A percentile compares a stretch with the other conserved stretches of the same genome.
Evolutionary conservation across 1,140 invertebrate species (phyloP).

Genomic region (Dryas iulia): DNA sequence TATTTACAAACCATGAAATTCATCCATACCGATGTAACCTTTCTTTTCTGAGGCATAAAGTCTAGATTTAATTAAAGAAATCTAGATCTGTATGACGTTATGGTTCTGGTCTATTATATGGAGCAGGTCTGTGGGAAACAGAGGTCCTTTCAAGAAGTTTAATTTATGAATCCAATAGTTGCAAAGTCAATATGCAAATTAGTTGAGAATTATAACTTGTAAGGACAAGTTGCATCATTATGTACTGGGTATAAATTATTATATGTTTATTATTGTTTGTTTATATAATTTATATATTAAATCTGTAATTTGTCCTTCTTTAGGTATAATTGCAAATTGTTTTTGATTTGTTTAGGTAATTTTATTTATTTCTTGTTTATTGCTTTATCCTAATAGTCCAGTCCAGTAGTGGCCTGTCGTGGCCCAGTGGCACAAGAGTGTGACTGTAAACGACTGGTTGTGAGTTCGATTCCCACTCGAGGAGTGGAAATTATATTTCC

Average conservation of each 20-base stretch:
- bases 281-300: too few species aligned
- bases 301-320: too few species aligned
- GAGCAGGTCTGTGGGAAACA: conserved; percentile 51
- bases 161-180: conserved; percentile 41
- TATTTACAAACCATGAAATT: neutral
- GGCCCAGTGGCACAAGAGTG: too few species aligned
- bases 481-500: too few species aligned
- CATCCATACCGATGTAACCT: neutral
- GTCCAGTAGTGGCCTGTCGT: too few species aligned
- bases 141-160: conserved; percentile 57
- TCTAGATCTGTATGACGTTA: neutral
- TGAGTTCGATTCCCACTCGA: too few species aligned
- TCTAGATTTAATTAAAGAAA: neutral
- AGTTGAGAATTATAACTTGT: conserved; percentile 11
- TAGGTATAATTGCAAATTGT: too few species aligned
- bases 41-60: neutral
- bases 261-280: neutral
- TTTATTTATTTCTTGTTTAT: too few species aligned
- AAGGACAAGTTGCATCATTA: conserved; percentile 13
- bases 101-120: neutral
- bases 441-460: too few species aligned
- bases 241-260: neutral
- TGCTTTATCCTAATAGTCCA: too few species aligned
- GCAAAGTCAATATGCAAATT: conserved; percentile 38
- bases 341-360: too few species aligned